These are phyloP conservation scores for Lithophane socia DNA, from an alignment of 2,888 invertebrate genomes.

Conservation along the genomic window DNA sequence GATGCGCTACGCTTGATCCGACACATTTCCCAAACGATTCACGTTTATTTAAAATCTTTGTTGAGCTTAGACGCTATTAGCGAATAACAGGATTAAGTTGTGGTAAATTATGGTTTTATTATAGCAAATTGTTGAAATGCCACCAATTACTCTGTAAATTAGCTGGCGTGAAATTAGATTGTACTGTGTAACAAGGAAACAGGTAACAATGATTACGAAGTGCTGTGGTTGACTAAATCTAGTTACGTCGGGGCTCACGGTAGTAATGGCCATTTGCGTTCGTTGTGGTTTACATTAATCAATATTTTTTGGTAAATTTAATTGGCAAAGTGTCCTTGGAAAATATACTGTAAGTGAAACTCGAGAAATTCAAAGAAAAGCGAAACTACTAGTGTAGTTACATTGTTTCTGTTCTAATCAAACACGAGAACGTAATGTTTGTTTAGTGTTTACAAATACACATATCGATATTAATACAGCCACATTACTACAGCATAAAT, in stretches of 20 bases:
- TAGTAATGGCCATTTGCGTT: conserved; percentile 44
- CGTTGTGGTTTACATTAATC: conserved; percentile 42
- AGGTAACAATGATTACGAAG: conserved; percentile 71
- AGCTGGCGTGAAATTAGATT: conserved; percentile 72
- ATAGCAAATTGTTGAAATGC: conserved; percentile 50
- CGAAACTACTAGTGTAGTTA: conserved; percentile 1
- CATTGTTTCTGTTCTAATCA: conserved; percentile 26
- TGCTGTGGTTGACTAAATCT: conserved; percentile 69
- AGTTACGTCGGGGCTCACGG: conserved; percentile 53
- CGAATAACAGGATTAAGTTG: conserved; percentile 16
- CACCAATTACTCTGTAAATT: conserved; percentile 65
- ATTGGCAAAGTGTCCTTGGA: conserved; percentile 7
- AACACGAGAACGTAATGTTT: conserved; percentile 13
- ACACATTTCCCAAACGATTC: conserved; percentile 43
- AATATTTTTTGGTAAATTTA: conserved; percentile 28
- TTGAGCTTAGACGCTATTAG: conserved; percentile 19
- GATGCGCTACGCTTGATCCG: conserved; percentile 57
- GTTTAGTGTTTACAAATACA: conserved; percentile 45
- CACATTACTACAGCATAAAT: conserved; percentile 19
- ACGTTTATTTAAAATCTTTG: conserved; percentile 38
- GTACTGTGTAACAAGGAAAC: conserved; percentile 69
- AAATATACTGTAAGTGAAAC: conserved; percentile 6
- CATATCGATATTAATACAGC: conserved; percentile 3
- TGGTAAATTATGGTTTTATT: conserved; percentile 54
- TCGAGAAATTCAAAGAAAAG: conserved; percentile 9